A percentile compares a stretch with the other conserved stretches of the same genome.
phyloP scores from a whole-genome alignment of 2,113 vertebrate genomes.

The Fulica atra region DNA sequence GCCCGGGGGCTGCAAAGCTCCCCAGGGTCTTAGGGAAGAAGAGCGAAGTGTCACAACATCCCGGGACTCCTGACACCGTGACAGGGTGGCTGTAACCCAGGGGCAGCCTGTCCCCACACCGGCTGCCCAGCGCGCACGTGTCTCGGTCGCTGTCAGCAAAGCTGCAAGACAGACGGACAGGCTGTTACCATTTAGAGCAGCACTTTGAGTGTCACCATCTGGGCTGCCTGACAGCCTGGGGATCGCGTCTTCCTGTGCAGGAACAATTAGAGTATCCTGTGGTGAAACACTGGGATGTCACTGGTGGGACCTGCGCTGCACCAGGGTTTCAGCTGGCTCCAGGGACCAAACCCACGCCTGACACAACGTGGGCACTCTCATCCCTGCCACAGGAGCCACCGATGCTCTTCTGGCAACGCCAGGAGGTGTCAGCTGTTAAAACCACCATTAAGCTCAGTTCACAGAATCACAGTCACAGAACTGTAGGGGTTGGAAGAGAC shows the following conservation, averaged over 20 bases:
- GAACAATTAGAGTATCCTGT: slow-evolving; percentile 31
- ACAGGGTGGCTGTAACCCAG: neutral
- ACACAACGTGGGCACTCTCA: neutral
- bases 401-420: neutral
- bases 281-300: slow-evolving; percentile 6
- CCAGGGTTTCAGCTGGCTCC: slow-evolving; percentile 11
- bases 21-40: slow-evolving; percentile 1
- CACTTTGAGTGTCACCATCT: neutral
- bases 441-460: no score
- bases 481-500: no score
- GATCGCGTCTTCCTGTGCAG: neutral
- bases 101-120: neutral
- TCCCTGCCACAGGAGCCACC: neutral
- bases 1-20: neutral
- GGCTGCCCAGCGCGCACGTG: neutral
- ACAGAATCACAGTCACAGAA: no score
- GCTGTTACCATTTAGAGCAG: neutral
- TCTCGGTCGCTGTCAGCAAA: slow-evolving; percentile 9
- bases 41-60: neutral
- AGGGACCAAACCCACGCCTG: neutral
- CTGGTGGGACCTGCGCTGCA: neutral
- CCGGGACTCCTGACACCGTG: neutral
- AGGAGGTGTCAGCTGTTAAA: neutral
- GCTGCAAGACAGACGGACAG: neutral
- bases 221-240: slow-evolving; percentile 13